Evolutionary conservation across 2,888 invertebrate genomes (phyloP).

Genomic region (Cetonia aurata): DNA sequence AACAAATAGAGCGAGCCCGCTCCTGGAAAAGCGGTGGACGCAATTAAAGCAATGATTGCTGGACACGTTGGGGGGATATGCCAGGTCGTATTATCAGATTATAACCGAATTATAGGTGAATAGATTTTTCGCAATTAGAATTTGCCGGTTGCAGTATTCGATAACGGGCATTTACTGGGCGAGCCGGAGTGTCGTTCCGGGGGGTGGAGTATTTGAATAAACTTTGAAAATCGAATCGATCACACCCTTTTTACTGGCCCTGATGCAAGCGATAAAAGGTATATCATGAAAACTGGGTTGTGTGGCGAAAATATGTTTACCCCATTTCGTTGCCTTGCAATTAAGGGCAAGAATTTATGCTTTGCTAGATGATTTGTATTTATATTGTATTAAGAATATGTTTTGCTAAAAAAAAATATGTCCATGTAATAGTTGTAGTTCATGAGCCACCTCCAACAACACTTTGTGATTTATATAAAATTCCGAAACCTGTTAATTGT

Average conservation of each 20-base stretch:
- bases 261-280: no score
- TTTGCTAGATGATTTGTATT: no score
- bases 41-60: constrained; percentile 47
- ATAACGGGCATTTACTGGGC: constrained; percentile 7
- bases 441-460: no score
- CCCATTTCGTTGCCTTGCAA: no score
- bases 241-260: constrained; percentile 10
- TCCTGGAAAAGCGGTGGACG: constrained; percentile 25
- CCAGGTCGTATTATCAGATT: constrained; percentile 41
- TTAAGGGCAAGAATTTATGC: no score
- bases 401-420: no score
- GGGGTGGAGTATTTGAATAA: constrained; percentile 26
- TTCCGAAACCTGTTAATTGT: no score
- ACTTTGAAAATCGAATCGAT: constrained; percentile 18
- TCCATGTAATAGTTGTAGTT: no score
- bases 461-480: no score
- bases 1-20: constrained; percentile 14
- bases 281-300: no score
- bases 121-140: constrained; percentile 47
- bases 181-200: not conserved
- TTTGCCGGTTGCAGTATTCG: constrained; percentile 41
- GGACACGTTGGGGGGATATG: constrained; percentile 43
- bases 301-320: no score
- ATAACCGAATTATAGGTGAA: constrained; percentile 47
- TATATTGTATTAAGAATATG: no score